Conservation (phyloP, 1,140 invertebrate genomes). For the Drosophila albomicans region DNA sequence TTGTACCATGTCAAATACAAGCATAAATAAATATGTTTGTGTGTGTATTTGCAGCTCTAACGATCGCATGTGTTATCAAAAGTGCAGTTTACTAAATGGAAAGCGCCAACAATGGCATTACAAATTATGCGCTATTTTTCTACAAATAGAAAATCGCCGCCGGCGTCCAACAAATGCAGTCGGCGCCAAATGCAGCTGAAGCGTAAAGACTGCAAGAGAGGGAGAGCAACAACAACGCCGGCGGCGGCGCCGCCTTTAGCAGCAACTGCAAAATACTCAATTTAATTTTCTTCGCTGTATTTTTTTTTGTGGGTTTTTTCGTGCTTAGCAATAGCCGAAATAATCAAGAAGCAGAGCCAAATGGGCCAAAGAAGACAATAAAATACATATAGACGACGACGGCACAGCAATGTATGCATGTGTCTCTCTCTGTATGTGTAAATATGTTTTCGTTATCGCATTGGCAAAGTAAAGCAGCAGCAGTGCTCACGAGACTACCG, state of each 20-base stretch:
- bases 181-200: slow-evolving; percentile 68
- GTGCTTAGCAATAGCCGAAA: slow-evolving; percentile 45
- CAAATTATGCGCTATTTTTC: slow-evolving; percentile 63
- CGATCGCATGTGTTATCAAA: slow-evolving; percentile 54
- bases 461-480: slow-evolving; percentile 24
- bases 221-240: slow-evolving; percentile 11
- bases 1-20: slow-evolving; percentile 36
- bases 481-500: slow-evolving; percentile 54
- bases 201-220: slow-evolving; percentile 50
- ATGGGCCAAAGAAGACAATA: slow-evolving; percentile 57
- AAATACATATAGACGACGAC: slow-evolving; percentile 21
- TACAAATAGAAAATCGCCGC: slow-evolving; percentile 58
- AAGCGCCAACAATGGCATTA: slow-evolving; percentile 59
- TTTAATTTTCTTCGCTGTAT: neutral
- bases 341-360: slow-evolving; percentile 51
- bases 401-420: slow-evolving; percentile 14
- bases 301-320: slow-evolving; percentile 1
- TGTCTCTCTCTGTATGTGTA: slow-evolving; percentile 14
- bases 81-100: slow-evolving; percentile 56
- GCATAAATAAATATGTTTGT: slow-evolving; percentile 1
- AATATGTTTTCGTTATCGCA: slow-evolving; percentile 48
- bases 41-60: neutral
- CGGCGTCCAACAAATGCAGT: slow-evolving; percentile 37
- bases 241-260: slow-evolving; percentile 28
- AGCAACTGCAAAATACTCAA: slow-evolving; percentile 12